Evolutionary conservation across 2,113 vertebrate genomes (phyloP).

Genomic region (Riparia riparia): DNA sequence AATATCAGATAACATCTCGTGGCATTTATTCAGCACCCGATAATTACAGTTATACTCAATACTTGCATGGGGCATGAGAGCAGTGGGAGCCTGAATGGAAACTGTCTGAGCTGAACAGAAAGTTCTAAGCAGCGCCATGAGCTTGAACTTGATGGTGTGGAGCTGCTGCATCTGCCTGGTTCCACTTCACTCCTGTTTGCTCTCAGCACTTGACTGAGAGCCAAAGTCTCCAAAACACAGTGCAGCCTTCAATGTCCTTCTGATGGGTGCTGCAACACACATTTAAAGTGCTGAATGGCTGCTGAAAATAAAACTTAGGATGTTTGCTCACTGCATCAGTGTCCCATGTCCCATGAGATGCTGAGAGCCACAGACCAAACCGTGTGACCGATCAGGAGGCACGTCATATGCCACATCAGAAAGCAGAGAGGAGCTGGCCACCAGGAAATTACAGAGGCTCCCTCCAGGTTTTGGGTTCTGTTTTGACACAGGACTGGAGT

Average conservation of each 20-base stretch:
- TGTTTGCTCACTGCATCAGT: not conserved
- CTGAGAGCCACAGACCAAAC: not conserved
- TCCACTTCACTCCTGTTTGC: not conserved
- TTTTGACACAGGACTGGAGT: not conserved
- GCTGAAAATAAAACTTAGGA: not conserved
- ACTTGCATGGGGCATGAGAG: not conserved
- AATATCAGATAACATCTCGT: not conserved
- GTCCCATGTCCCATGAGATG: not conserved
- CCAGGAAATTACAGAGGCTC: not conserved
- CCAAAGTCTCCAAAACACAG: not conserved
- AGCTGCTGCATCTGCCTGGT: not conserved
- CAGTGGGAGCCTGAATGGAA: not conserved
- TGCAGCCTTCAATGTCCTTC: not conserved
- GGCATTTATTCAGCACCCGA: not conserved
- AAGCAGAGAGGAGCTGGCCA: not conserved
- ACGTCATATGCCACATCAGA: rapidly evolving
- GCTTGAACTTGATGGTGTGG: not conserved
- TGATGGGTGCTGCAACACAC: not conserved
- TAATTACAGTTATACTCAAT: not conserved
- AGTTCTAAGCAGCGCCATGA: not conserved
- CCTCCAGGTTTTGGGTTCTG: not conserved
- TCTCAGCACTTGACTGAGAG: not conserved
- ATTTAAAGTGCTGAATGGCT: not conserved
- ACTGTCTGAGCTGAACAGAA: not conserved
- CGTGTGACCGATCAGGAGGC: rapidly evolving